A percentile compares a stretch with the other conserved stretches of the same genome.
Evolutionary conservation across 2,113 vertebrate species (phyloP).

Genomic region (Cygnus atratus): DNA sequence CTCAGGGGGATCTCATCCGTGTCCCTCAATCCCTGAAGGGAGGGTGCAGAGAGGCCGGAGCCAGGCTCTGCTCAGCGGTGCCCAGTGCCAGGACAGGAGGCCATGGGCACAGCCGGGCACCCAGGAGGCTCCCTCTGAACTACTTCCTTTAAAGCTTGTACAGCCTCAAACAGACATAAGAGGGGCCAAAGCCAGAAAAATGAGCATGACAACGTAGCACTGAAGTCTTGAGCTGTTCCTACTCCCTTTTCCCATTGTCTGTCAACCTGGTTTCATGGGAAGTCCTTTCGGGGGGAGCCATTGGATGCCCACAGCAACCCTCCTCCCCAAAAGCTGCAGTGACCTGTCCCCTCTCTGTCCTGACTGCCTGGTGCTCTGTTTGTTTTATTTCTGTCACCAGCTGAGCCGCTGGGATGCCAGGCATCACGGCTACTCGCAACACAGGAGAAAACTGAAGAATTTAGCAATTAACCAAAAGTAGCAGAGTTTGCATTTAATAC

Average conservation of each 20-base stretch:
- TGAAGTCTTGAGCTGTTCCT: neutral
- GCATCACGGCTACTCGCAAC: accelerated
- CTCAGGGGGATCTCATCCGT: neutral
- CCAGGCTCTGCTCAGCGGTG: neutral
- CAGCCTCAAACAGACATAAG: conserved; percentile 46
- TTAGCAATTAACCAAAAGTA: neutral
- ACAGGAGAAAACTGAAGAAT: neutral
- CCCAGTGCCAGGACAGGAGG: neutral
- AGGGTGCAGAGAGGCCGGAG: neutral
- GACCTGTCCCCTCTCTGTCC: neutral
- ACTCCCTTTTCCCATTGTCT: neutral
- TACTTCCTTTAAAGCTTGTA: conserved; percentile 21
- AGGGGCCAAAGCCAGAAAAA: neutral
- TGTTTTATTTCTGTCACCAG: neutral
- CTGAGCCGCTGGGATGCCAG: neutral
- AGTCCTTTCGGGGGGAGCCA: no score
- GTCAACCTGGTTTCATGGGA: neutral
- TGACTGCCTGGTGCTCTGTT: neutral
- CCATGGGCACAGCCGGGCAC: neutral
- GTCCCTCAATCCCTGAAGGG: neutral
- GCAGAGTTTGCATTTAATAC: neutral
- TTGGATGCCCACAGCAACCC: no score
- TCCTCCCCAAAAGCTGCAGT: neutral
- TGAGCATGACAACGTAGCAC: accelerated
- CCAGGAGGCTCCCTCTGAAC: neutral